A percentile compares a stretch with the other conserved stretches of the same genome.
These are phyloP conservation scores for Lithophane semibrunnea DNA, from an alignment of 2,888 invertebrate species.

Conservation along the genomic window DNA sequence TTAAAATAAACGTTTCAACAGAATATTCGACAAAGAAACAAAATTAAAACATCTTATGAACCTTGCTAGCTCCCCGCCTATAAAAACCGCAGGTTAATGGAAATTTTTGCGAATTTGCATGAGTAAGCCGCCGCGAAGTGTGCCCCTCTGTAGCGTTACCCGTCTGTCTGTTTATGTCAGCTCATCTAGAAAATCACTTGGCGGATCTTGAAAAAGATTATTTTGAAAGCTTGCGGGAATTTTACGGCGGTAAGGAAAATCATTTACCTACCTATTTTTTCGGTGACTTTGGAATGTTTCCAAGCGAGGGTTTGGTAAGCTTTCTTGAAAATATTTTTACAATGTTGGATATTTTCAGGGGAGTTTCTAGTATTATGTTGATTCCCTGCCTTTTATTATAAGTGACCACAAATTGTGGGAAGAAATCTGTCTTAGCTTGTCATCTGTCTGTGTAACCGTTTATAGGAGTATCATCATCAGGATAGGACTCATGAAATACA, in stretches of 20 bases:
- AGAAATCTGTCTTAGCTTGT: not conserved
- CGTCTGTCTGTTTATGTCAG: constrained; percentile 13
- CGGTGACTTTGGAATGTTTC: not conserved
- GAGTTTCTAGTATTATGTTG: not conserved
- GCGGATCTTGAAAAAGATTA: constrained; percentile 9
- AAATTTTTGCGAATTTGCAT: constrained; percentile 38
- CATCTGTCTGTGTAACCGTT: not conserved
- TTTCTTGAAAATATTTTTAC: not conserved
- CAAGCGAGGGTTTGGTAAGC: not conserved
- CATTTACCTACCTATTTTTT: constrained; percentile 3
- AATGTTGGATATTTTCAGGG: not conserved
- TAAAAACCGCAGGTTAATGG: constrained; percentile 19
- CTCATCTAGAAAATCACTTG: constrained; percentile 40
- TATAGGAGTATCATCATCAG: not conserved
- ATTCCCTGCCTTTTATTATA: not conserved
- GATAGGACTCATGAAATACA: not conserved
- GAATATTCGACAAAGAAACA: not conserved
- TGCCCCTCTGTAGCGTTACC: constrained; percentile 28
- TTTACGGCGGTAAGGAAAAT: not conserved
- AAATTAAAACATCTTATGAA: not conserved
- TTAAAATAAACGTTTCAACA: not conserved
- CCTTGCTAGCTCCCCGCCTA: constrained; percentile 7
- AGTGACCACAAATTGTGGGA: not conserved
- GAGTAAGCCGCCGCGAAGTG: constrained; percentile 11
- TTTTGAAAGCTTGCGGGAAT: not conserved